Percentiles rank a stretch among this genome's conserved stretches.
Evolutionary conservation across 1,140 invertebrate species (phyloP).

Genomic region (Helicoverpa zea): DNA sequence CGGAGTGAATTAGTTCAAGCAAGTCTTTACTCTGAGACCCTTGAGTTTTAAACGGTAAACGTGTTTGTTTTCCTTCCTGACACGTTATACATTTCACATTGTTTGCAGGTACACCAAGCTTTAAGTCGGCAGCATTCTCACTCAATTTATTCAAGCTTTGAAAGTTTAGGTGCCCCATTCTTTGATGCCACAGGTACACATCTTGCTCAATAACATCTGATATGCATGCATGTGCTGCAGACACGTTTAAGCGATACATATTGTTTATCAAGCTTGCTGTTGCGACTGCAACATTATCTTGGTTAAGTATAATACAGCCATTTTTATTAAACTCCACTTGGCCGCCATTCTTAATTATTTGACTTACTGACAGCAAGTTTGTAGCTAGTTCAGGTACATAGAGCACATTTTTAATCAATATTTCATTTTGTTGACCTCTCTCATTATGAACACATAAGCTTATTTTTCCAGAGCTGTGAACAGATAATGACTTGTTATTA

Average conservation of each 20-base stretch:
- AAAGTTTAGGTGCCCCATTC: conserved; percentile 66
- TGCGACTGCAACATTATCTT: conserved; percentile 53
- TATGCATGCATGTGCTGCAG: conserved; percentile 56
- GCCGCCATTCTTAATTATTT: conserved; percentile 61
- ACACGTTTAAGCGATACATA: conserved; percentile 57
- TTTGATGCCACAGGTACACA: conserved; percentile 59
- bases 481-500: conserved; percentile 53
- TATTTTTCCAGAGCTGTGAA: conserved; percentile 53
- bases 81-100: conserved; percentile 59
- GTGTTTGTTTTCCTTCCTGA: conserved; percentile 58
- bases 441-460: conserved; percentile 49
- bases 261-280: conserved; percentile 52
- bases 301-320: conserved; percentile 60
- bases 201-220: conserved; percentile 57
- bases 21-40: background rate
- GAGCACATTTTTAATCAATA: conserved; percentile 61
- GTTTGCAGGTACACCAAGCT: conserved; percentile 50
- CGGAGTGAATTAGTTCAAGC: conserved; percentile 67
- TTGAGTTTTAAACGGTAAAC: conserved; percentile 55
- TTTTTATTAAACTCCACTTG: conserved; percentile 59
- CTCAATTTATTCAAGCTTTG: conserved; percentile 55
- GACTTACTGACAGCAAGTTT: conserved; percentile 63
- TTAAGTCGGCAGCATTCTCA: conserved; percentile 54
- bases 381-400: conserved; percentile 60
- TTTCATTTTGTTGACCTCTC: conserved; percentile 49